Evolutionary conservation across 2,113 vertebrate genomes (phyloP), one percentile per base, ranked within the genome.

Genomic region (Tretioscincus oriximinensis): DNA sequence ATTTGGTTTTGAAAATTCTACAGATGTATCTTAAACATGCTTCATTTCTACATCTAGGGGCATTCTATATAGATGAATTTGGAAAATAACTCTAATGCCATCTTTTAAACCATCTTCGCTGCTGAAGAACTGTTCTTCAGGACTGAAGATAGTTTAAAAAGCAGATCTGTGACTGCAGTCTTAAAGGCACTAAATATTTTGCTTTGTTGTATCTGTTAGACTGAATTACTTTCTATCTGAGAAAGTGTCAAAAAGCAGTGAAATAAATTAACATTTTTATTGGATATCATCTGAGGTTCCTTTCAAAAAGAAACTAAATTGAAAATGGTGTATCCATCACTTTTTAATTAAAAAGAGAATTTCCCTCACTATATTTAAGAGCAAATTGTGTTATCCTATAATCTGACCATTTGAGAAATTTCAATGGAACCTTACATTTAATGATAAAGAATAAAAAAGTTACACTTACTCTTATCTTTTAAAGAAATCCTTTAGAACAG

Each of bases 311-410:
- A 81, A 47, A 78, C 79, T 82, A 80, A 86, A 89, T 79, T 86
- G 84, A 21, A 81, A 77, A 78, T 87, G 66, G 6, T 64, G 74
- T 86, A 85, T 67, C 85, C 22, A 9, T 83, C 3, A 60, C 26
- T 78, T 77, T 87, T 91, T 87, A 90, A 88, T 89, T 86, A 87
- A 67, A 76, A 22, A 26, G 75, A 2, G 78, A 80, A 0, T 80
- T 88, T 88, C 14, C 14, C 4, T 83, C 11, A 12, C 73, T 84
- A 45, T 78, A 80, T 72, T 88, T 84, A 79, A 87, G n/a, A 45
- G 80, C 12, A 83, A 81, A 88, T 78, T 64, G 51, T 90, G 88
- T 87, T 87, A 84, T 87, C 22, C 18, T 58, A 14, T 84, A 81
- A 86, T 21, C 2, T 76, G 83, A 1, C 9, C 22, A 70, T 31